Conservation (phyloP, 2,797 vertebrate species). For the Acomys russatus region DNA sequence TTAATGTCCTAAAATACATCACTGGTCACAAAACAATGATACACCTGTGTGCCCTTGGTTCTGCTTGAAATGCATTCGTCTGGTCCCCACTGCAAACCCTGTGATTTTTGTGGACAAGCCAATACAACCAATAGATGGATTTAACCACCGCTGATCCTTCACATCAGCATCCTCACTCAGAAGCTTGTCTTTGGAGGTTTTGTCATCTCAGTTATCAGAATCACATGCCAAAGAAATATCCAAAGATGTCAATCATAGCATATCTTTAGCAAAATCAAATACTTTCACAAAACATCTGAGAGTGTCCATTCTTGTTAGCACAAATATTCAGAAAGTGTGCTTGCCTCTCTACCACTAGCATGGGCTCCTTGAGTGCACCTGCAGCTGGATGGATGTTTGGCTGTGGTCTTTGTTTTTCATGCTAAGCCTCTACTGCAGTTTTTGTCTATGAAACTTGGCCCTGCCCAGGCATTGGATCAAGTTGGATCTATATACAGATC, state of each 20-base stretch:
- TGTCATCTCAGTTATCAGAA: slow-evolving; percentile 85
- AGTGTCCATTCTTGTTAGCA: slow-evolving; percentile 56
- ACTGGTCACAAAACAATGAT: slow-evolving; percentile 77
- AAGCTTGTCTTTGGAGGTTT: slow-evolving; percentile 78
- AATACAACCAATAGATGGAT: slow-evolving; percentile 85
- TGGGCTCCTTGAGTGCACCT: not conserved
- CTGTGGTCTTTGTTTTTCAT: not conserved
- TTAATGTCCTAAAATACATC: slow-evolving; percentile 75
- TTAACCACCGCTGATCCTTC: slow-evolving; percentile 78
- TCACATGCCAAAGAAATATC: slow-evolving; percentile 62
- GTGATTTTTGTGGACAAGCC: slow-evolving; percentile 77
- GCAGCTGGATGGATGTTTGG: not conserved
- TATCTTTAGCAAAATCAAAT: slow-evolving; percentile 69
- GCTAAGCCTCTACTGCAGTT: not conserved
- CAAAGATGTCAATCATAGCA: slow-evolving; percentile 72
- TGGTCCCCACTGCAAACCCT: slow-evolving; percentile 77
- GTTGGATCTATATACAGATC: not conserved
- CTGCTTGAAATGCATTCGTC: slow-evolving; percentile 73
- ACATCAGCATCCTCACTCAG: slow-evolving; percentile 75
- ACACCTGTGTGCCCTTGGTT: slow-evolving; percentile 77
- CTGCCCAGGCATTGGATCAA: not conserved
- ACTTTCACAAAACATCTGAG: slow-evolving; percentile 20
- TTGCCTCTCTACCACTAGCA: not conserved
- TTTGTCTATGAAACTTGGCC: not conserved
- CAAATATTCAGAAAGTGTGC: slow-evolving; percentile 37